phyloP scores from a whole-genome alignment of 2,113 vertebrate genomes.

The Okapia johnstoni region DNA sequence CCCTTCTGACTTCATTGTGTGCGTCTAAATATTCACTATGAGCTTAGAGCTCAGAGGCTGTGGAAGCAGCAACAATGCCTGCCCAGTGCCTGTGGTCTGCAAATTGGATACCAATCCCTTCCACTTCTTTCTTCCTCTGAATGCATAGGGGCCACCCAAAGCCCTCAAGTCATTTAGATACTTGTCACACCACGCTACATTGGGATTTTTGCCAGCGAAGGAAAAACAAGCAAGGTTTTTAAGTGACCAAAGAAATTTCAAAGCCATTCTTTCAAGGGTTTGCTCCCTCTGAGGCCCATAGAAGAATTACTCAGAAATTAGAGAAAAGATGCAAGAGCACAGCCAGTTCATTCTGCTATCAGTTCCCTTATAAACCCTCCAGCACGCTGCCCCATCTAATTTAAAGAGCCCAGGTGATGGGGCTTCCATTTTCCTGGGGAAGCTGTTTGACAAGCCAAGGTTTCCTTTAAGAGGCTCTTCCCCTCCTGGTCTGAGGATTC shows the following conservation, averaged over 20 bases:
- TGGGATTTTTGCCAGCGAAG: background rate
- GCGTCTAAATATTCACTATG: background rate
- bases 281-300: background rate
- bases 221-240: background rate
- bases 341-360: fast-evolving
- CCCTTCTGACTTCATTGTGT: background rate
- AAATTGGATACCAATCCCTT: background rate
- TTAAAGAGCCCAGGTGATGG: background rate
- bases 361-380: background rate
- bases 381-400: fast-evolving
- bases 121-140: background rate
- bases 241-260: conserved; percentile 18
- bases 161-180: background rate
- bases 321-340: background rate
- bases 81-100: background rate
- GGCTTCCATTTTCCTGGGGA: background rate
- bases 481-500: background rate
- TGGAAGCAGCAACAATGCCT: background rate
- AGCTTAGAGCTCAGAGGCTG: background rate
- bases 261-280: background rate
- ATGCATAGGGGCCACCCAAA: background rate
- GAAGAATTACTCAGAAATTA: conserved; percentile 13
- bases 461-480: background rate
- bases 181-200: background rate
- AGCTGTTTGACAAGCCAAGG: background rate